Percentiles rank a stretch among this genome's conserved stretches.
Conservation (phyloP, 2,888 invertebrate species). For the Harpalus rubripes region DNA sequence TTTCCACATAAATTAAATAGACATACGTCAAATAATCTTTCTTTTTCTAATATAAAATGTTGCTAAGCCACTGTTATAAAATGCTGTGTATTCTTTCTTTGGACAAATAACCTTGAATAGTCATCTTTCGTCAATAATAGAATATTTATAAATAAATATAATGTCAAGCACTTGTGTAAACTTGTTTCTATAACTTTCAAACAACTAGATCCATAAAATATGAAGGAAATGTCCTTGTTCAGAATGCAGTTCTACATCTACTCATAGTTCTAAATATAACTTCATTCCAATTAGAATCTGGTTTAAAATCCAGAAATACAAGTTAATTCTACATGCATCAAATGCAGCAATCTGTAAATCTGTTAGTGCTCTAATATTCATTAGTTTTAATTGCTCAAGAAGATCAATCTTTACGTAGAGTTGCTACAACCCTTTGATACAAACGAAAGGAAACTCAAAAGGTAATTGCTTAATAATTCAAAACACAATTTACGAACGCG, state of each 20-base stretch:
- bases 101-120: too few species aligned
- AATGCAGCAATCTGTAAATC: neutral
- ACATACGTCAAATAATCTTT: too few species aligned
- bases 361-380: neutral
- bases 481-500: conserved; percentile 50
- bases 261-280: neutral
- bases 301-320: conserved; percentile 31
- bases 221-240: conserved; percentile 28
- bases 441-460: conserved; percentile 1
- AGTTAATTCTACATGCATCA: neutral
- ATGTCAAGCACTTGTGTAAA: conserved; percentile 1
- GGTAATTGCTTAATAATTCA: conserved; percentile 57
- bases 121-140: too few species aligned
- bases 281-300: conserved; percentile 30
- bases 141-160: neutral
- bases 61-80: too few species aligned
- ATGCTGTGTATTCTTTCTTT: too few species aligned
- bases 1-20: too few species aligned
- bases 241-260: conserved; percentile 6
- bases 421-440: conserved; percentile 22
- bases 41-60: too few species aligned
- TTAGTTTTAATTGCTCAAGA: neutral
- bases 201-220: conserved; percentile 3
- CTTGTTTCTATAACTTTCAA: neutral
- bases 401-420: neutral